A percentile compares a stretch with the other conserved stretches of the same genome.
Evolutionary conservation across 2,797 vertebrate species (phyloP).

Genomic region (Sphenopsis melanotis): DNA sequence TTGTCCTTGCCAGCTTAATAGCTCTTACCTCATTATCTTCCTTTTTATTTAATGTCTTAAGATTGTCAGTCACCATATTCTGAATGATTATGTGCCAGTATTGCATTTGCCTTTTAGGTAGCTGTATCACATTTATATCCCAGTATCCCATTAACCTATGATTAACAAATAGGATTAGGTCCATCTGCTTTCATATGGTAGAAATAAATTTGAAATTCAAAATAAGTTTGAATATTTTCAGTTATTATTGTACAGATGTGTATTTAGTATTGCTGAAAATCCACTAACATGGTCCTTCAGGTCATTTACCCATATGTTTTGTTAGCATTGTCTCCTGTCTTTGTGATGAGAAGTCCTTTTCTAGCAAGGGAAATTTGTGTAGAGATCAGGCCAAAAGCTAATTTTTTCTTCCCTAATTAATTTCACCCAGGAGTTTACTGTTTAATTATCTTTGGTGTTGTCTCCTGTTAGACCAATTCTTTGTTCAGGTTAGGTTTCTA

Average conservation of each 20-base stretch:
- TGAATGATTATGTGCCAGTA: not conserved
- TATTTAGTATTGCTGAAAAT: not conserved
- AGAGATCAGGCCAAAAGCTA: not conserved
- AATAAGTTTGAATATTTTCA: not conserved
- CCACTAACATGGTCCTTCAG: not conserved
- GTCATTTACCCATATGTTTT: not conserved
- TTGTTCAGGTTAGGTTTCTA: not conserved
- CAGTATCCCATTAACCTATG: not conserved
- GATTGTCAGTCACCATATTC: not conserved
- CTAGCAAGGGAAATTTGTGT: not conserved
- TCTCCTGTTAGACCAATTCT: not conserved
- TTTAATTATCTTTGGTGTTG: not conserved
- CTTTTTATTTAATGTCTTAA: not conserved
- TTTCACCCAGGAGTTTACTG: not conserved
- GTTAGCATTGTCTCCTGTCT: not conserved
- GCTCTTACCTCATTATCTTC: not conserved
- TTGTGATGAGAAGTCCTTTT: not conserved
- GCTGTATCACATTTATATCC: not conserved
- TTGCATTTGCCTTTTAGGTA: not conserved
- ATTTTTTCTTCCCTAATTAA: not conserved
- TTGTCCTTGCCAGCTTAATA: not conserved
- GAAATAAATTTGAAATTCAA: not conserved
- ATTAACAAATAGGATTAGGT: not conserved
- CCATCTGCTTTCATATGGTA: not conserved
- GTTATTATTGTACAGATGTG: not conserved